Percentiles rank a stretch among this genome's conserved stretches.
phyloP scores from a whole-genome alignment of 2,888 invertebrate species.

The Tachystola acroxantha region DNA sequence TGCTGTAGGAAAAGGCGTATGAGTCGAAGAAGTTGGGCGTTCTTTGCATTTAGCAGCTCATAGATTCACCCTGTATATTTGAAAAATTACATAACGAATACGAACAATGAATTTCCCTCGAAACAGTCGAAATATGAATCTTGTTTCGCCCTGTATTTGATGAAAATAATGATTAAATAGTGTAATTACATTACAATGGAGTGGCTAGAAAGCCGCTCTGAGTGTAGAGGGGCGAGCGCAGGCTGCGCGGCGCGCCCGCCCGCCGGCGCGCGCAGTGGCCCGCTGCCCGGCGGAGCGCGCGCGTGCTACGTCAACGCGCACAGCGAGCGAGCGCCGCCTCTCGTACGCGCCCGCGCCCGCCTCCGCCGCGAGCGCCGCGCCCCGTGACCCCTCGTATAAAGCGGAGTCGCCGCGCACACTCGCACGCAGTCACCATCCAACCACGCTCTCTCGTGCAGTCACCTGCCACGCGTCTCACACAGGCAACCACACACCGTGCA shows the following conservation, averaged over 20 bases:
- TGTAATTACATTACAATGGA: conserved; percentile 40
- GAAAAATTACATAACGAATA: too few species aligned
- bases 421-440: conserved; percentile 65
- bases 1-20: too few species aligned
- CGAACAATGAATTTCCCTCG: too few species aligned
- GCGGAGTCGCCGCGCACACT: conserved; percentile 51
- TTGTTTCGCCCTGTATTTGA: too few species aligned
- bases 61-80: too few species aligned
- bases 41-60: too few species aligned
- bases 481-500: conserved; percentile 15
- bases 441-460: conserved; percentile 60
- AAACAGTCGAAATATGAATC: too few species aligned
- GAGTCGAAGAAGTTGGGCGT: too few species aligned
- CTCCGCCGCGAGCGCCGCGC: conserved; percentile 24
- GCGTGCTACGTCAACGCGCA: conserved; percentile 24
- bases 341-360: conserved; percentile 31
- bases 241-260: conserved; percentile 20
- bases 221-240: conserved; percentile 27
- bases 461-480: conserved; percentile 44
- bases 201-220: conserved; percentile 61
- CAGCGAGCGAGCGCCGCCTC: conserved; percentile 25
- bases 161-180: conserved; percentile 41
- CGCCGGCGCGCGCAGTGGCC: conserved; percentile 44
- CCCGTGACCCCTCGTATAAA: conserved; percentile 48
- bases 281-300: conserved; percentile 44